Evolutionary conservation across 2,797 vertebrate genomes (phyloP), one percentile per base, ranked within the genome.

Genomic region (Megaceryle alcyon): DNA sequence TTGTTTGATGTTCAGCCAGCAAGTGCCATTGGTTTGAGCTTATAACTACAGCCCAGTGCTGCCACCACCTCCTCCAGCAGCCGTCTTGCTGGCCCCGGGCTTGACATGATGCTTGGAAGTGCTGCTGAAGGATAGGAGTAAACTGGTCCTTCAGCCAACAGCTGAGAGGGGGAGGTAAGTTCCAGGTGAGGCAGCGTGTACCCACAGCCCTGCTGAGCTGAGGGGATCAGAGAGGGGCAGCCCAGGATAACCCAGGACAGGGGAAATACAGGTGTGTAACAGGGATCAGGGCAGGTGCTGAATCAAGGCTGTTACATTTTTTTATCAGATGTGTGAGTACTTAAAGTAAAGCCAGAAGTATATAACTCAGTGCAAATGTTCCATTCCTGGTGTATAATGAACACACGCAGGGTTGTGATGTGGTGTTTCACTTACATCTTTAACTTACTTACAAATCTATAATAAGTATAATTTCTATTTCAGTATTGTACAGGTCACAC

Each of bases 401-500:
- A 12, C 49, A 51, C 8, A 1, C 46, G 41, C 48, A 5, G 12
- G 51, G 48, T 5, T 80, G 13, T 10, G 21, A n/a, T 29, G 53
- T 11, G 39, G 33, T 43, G 41, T 26, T 95, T 68, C 61, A 51
- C 61, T 77, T 69, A 29, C 0, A 3, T 2, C 6, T 33, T 46
- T 65, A 54, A 75, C 72, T 88, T 66, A 48, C 61, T 88, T 82
- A 77, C 90, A 90, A 94, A 95, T 86, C 83, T 68, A 86, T 93
- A 59, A 75, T 96, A 96, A 96, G 35, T 81, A 93, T 92, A 81
- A 89, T 92, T 93, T 72, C 92, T 90, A 92, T 93, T 94, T 95
- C 86, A 93, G 18, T 95, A 87, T 54, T 33, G 46, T 75, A 86
- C 86, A 95, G 96, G 90, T 95, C 95, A 95, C 71, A 10, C 33